A percentile compares a stretch with the other conserved stretches of the same genome.
phyloP scores from a whole-genome alignment of 2,888 invertebrate species.

The Eupithecia insigniata region DNA sequence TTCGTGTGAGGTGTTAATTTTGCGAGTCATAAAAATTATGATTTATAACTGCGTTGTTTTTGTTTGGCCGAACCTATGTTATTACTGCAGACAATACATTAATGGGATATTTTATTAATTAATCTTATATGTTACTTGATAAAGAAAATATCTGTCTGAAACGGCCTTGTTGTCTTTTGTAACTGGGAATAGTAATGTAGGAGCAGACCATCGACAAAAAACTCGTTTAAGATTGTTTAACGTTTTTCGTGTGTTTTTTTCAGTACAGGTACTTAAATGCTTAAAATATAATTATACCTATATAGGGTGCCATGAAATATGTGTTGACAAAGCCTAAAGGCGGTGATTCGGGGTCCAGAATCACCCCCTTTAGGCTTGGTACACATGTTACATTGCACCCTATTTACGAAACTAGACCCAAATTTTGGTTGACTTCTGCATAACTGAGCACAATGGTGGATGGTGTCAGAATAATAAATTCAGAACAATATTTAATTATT shows the following conservation, averaged over 20 bases:
- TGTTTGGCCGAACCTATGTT: slow-evolving; percentile 22
- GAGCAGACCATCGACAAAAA: not conserved
- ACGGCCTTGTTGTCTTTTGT: not conserved
- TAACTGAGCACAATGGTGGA: not conserved
- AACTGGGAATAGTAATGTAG: not conserved
- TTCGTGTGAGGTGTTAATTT: slow-evolving; percentile 33
- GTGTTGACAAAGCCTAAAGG: too few species aligned
- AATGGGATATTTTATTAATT: slow-evolving; percentile 13
- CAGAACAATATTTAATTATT: not conserved
- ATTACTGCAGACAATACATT: slow-evolving; percentile 14
- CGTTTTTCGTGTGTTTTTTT: not conserved
- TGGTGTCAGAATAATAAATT: not conserved
- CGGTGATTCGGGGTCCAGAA: too few species aligned
- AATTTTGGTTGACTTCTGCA: not conserved
- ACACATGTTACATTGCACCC: too few species aligned
- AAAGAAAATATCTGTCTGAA: not conserved
- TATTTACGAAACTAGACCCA: not conserved
- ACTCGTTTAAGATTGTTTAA: too few species aligned
- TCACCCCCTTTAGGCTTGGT: too few species aligned
- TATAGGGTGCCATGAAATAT: too few species aligned
- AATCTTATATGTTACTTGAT: not conserved
- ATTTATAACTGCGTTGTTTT: slow-evolving; percentile 22
- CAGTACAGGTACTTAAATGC: not conserved
- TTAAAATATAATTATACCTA: not conserved
- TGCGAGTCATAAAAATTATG: slow-evolving; percentile 29